Evolutionary conservation across 2,113 vertebrate species (phyloP), one percentile per base, ranked within the genome.

Genomic region (Burhinus bistriatus): DNA sequence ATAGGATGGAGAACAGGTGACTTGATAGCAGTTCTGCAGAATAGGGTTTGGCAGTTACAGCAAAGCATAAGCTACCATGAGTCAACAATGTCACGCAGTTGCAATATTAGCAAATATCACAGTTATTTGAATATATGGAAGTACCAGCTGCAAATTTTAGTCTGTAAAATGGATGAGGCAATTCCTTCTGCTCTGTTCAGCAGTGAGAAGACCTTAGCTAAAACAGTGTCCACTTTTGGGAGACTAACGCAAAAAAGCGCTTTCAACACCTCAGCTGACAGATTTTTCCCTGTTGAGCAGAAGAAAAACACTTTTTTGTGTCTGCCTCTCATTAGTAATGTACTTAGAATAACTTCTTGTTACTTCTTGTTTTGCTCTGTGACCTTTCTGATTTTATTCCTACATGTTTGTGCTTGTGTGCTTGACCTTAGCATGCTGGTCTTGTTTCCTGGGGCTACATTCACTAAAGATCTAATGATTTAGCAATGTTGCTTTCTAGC

Each of bases 301-400:
- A 83, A 93, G 57, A 72, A 87, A 96, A 94, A 15, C 34, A 36
- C 57, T 90, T 82, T 87, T 94, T 79, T 86, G 25, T 52, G 47
- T 52, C 27, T 83, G 82, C 66, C 72, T 90, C 66, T 94, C 45
- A 64, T 85, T 85, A 85, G 44, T 61, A 89, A 72, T 79, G 40
- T 54, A 66, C 62, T 96, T 90, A 90, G 87, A 96, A 92, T 95
- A 96, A 94, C 87, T 95, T 96, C 65, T 89, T 89, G 69, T 93
- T 91, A 78, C 72, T 97, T 94, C 76, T 92, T 80, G 79, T 85
- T 96, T 94, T 91, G 49, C 94, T 44, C 84, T 86, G 66, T 90
- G 87, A 86, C 93, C 82, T 90, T 92, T 93, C 95, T 92, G 93
- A 91, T 96, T 95, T 97, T 96, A 91, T 92, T 66, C 90, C 82